Evolutionary conservation across 2,113 vertebrate species (phyloP), one percentile per base, ranked within the genome.

Genomic region (Cephalopterus ornatus): DNA sequence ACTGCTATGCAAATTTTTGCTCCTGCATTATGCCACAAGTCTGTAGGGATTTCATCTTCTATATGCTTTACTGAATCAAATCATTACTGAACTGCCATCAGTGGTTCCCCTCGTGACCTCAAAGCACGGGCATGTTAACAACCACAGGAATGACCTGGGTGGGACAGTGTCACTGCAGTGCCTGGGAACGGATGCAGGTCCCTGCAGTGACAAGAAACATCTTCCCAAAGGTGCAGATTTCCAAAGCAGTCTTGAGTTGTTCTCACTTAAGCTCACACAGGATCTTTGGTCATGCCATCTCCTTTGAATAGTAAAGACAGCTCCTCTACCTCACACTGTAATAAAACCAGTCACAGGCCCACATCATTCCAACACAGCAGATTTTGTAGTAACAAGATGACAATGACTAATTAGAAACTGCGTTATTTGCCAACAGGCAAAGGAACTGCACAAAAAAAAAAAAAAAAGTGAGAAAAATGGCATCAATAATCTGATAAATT

Each of bases 401-500:
- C 68, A 56, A 50, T 41, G 37, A 75, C 88, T 81, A 81, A 92
- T 65, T 71, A 81, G 58, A 71, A 88, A 41, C 23, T 10, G 30
- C 14, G 6, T 68, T 46, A 91, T 74, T 49, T 86, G 88, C 86
- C 86, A 88, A 84, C 59, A 93, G 93, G 66, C 65, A 96, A 87
- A 94, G 46, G 66, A 89, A 91, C 49, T 2, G 0, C 59, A 62
- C 14, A 39, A 21, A 53, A 35, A n/a, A 59, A 75, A 39, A 66
- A 33, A 39, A 42, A 55, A 9, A 33, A 88, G 56, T 0, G 1
- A 86, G 68, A 88, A 68, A 74, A 94, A 79, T 6, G 2, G 56
- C 52, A 47, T 47, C 78, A 89, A 95, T 46, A 89, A 76, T 89
- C 41, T 18, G 52, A 85, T 86, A 91, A 92, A 96, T 89, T 44